Conservation (phyloP, 2,113 vertebrate genomes). For the Brachyhypopomus gauderio region DNA sequence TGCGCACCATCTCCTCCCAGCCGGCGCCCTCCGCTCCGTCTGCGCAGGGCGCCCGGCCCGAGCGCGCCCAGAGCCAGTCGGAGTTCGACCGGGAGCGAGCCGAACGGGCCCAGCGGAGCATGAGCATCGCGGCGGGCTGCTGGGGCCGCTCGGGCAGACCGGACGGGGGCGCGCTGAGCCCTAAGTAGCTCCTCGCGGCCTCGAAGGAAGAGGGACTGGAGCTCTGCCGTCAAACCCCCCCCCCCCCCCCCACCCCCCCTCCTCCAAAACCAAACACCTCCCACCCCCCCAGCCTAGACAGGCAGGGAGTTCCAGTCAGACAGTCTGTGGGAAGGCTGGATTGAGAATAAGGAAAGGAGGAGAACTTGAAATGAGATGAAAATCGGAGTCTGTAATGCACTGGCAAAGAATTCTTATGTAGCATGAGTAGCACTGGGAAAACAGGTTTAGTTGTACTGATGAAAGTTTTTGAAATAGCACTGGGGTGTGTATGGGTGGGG, state of each 20-base stretch:
- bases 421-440: conserved; percentile 64
- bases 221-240: neutral
- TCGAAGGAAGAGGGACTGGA: neutral
- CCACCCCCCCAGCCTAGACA: neutral
- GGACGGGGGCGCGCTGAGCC: conserved; percentile 68
- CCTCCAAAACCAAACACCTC: too few relatives aligned
- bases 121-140: conserved; percentile 92
- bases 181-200: conserved; percentile 62
- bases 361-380: conserved; percentile 22
- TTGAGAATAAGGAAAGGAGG: neutral
- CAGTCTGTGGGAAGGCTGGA: neutral
- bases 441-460: neutral
- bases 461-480: neutral
- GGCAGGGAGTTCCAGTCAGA: neutral
- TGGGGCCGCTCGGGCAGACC: conserved; percentile 88
- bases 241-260: too few relatives aligned
- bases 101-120: conserved; percentile 86
- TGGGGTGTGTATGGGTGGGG: too few relatives aligned
- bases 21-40: conserved; percentile 62
- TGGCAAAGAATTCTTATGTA: conserved; percentile 58
- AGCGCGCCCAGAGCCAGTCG: conserved; percentile 89
- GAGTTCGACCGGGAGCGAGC: conserved; percentile 81
- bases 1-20: conserved; percentile 91
- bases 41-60: conserved; percentile 73
- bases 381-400: conserved; percentile 57